Conservation (phyloP, 2,888 invertebrate genomes). For the Lasioglossum figueresi region DNA sequence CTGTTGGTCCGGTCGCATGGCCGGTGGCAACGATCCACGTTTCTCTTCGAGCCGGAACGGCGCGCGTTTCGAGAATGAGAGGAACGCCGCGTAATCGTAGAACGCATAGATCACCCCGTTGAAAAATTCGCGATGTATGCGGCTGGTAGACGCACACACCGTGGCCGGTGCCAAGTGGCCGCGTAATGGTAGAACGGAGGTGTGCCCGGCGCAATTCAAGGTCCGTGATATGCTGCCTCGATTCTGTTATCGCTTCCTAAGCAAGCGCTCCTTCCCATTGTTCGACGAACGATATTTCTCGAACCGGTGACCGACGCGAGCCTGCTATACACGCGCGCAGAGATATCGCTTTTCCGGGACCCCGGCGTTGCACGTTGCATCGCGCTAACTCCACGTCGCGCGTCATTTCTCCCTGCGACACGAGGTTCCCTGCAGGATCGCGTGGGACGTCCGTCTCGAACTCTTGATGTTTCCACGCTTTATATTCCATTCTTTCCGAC, state of each 20-base stretch:
- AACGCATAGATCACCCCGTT: constrained; percentile 55
- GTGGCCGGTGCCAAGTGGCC: constrained; percentile 59
- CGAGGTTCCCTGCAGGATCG: neutral
- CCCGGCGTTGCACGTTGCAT: constrained; percentile 17
- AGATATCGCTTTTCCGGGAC: constrained; percentile 69
- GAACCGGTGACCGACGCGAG: constrained; percentile 35
- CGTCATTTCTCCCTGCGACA: constrained; percentile 43
- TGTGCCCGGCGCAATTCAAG: constrained; percentile 70
- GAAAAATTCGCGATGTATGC: constrained; percentile 49
- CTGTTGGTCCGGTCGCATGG: constrained; percentile 8
- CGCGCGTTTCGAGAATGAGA: constrained; percentile 59
- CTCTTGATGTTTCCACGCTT: neutral
- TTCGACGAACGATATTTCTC: constrained; percentile 68
- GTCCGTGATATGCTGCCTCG: constrained; percentile 69
- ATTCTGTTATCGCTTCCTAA: constrained; percentile 71
- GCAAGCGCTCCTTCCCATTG: constrained; percentile 67
- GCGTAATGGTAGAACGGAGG: constrained; percentile 68
- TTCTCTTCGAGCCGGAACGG: constrained; percentile 50
- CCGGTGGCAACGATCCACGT: constrained; percentile 34
- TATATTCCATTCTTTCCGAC: neutral
- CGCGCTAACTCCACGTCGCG: neutral
- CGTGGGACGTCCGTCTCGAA: constrained; percentile 28
- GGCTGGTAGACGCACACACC: constrained; percentile 47
- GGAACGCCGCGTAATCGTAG: constrained; percentile 64
- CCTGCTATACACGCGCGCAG: constrained; percentile 13